Conservation (phyloP, 2,113 vertebrate species). For the Epinephelus fuscoguttatus region DNA sequence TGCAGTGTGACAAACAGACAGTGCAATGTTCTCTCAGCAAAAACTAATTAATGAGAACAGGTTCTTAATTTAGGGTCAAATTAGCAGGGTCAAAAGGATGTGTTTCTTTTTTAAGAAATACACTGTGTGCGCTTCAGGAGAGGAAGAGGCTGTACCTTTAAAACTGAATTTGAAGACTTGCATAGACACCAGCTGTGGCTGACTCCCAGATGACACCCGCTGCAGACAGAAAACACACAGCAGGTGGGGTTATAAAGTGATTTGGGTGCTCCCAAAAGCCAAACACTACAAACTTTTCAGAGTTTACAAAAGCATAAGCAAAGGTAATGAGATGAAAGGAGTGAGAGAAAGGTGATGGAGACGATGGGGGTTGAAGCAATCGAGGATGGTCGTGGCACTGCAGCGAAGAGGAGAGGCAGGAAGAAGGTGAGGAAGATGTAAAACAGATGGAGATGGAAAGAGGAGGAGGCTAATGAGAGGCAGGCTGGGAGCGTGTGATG, state of each 20-base stretch:
- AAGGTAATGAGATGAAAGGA: slow-evolving; percentile 42
- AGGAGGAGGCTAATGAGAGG: slow-evolving; percentile 36
- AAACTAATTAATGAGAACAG: slow-evolving; percentile 1
- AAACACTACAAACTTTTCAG: slow-evolving; percentile 32
- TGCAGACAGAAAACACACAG: slow-evolving; percentile 31
- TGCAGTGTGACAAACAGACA: slow-evolving; percentile 23
- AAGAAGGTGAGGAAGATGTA: background rate
- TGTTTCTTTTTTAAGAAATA: background rate
- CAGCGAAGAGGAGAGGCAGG: background rate
- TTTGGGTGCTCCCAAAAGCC: slow-evolving; percentile 33
- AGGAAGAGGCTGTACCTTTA: slow-evolving; percentile 1
- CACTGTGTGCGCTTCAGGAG: background rate
- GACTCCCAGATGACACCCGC: slow-evolving; percentile 32
- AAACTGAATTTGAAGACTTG: slow-evolving; percentile 17
- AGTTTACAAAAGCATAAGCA: slow-evolving; percentile 44
- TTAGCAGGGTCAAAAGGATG: background rate
- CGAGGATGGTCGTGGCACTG: background rate
- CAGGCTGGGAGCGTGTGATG: slow-evolving; percentile 19
- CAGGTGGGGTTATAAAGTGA: slow-evolving; percentile 33
- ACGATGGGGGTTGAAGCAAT: background rate
- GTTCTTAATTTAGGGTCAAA: slow-evolving; percentile 2
- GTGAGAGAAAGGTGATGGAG: slow-evolving; percentile 2
- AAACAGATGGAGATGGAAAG: slow-evolving; percentile 25
- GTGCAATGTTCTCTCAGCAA: background rate
- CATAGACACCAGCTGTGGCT: slow-evolving; percentile 19